Conservation (phyloP, 2,113 vertebrate genomes). For the Sturnira hondurensis region DNA sequence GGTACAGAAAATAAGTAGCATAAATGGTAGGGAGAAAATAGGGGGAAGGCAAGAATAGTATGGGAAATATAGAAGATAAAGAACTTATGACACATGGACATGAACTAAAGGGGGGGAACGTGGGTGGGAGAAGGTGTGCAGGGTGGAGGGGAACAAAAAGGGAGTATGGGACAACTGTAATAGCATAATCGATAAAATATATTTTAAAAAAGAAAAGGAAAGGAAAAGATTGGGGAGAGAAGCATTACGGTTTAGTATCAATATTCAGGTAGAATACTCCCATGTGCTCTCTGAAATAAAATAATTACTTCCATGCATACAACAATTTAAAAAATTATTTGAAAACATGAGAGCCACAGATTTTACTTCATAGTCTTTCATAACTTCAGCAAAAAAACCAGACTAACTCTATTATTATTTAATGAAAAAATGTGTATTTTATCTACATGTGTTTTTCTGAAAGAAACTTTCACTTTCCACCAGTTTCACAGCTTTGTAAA, state of each 20-base stretch:
- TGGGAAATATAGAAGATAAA: too few relatives aligned
- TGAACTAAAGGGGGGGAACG: too few relatives aligned
- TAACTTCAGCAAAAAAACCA: not conserved
- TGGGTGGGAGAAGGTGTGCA: too few relatives aligned
- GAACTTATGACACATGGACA: too few relatives aligned
- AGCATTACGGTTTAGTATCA: not conserved
- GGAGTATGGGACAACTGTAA: too few relatives aligned
- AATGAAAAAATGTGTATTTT: constrained; percentile 12
- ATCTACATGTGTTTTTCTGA: not conserved
- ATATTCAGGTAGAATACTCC: not conserved
- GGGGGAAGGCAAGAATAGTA: too few relatives aligned
- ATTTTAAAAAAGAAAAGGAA: not conserved
- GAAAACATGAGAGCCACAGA: not conserved
- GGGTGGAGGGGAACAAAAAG: too few relatives aligned
- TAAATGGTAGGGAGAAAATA: too few relatives aligned
- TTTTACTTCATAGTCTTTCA: constrained; percentile 8
- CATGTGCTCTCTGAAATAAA: not conserved
- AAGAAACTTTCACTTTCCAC: constrained; percentile 14
- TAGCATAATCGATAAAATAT: too few relatives aligned
- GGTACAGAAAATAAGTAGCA: too few relatives aligned
- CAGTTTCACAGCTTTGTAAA: constrained; percentile 15
- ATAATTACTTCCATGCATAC: not conserved
- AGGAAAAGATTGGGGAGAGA: not conserved
- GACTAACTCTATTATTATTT: not conserved
- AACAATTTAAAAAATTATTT: not conserved